These are phyloP conservation scores for Cheilosia vernalis DNA, from an alignment of 2,888 invertebrate species.

Conservation along the genomic window DNA sequence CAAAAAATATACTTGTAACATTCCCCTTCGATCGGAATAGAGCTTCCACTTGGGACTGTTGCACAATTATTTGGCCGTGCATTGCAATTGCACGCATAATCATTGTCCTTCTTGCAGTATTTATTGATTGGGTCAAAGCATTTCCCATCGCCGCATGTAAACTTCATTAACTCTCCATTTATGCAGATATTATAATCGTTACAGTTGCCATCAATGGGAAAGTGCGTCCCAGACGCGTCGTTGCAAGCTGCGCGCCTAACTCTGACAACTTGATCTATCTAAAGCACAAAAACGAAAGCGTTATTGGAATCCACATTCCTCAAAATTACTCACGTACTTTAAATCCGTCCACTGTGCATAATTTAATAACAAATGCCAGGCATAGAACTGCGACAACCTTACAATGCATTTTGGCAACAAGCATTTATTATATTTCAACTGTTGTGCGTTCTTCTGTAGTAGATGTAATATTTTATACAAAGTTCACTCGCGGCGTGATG, in stretches of 20 bases:
- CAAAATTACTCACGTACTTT: background rate
- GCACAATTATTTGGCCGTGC: background rate
- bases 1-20: slow-evolving; percentile 77
- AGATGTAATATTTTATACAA: too few species aligned
- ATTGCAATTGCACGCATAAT: background rate
- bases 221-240: background rate
- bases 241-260: background rate
- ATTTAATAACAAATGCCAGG: background rate
- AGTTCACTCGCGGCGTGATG: background rate
- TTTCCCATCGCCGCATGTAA: slow-evolving; percentile 68
- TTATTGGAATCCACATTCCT: background rate
- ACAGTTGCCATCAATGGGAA: slow-evolving; percentile 55
- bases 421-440: background rate
- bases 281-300: background rate
- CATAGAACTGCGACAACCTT: background rate
- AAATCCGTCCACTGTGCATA: background rate
- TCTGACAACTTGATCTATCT: background rate
- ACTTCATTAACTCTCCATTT: slow-evolving; percentile 49
- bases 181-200: slow-evolving; percentile 68
- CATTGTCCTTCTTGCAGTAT: background rate
- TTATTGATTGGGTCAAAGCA: slow-evolving; percentile 74
- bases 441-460: background rate
- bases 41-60: background rate
- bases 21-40: slow-evolving; percentile 69
- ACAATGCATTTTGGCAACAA: background rate